phyloP scores from a whole-genome alignment of 2,888 invertebrate genomes.

The Spilarctia lutea region DNA sequence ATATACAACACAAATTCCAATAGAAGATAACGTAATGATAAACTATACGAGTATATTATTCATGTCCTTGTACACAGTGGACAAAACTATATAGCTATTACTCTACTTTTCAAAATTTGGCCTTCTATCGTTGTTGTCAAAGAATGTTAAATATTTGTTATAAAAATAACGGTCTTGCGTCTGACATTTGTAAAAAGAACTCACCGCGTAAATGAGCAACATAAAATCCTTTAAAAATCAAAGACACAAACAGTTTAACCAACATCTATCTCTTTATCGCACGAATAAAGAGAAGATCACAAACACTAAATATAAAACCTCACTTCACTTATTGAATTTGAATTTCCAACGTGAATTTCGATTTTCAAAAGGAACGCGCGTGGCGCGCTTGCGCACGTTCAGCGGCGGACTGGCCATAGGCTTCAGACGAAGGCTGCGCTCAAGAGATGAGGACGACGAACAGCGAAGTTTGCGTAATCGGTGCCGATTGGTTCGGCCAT shows the following conservation, averaged over 20 bases:
- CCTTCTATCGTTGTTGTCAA: conserved; percentile 12
- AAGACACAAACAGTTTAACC: conserved; percentile 61
- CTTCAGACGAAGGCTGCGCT: conserved; percentile 67
- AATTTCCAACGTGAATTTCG: conserved; percentile 39
- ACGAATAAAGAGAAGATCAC: conserved; percentile 78
- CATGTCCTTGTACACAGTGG: not conserved
- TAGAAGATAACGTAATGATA: conserved; percentile 1
- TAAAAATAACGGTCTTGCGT: conserved; percentile 41
- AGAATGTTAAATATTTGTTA: conserved; percentile 17
- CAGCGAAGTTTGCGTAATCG: conserved; percentile 60
- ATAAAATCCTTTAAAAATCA: conserved; percentile 59
- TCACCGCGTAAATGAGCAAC: conserved; percentile 57
- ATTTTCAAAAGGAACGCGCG: conserved; percentile 56
- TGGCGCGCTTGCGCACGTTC: conserved; percentile 75
- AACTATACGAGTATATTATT: not conserved
- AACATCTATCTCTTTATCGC: conserved; percentile 75
- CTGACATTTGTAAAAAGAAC: conserved; percentile 45
- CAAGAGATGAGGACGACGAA: conserved; percentile 60
- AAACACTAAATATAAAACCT: conserved; percentile 50
- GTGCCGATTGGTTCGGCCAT: conserved; percentile 47
- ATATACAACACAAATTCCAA: not conserved
- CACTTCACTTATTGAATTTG: conserved; percentile 62
- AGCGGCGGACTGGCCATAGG: conserved; percentile 69
- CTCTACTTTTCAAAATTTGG: not conserved
- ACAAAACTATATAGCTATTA: not conserved